Base-by-base conservation (phyloP, 2,113 vertebrate genomes). In the Choloepus hoffmanni region DNA sequence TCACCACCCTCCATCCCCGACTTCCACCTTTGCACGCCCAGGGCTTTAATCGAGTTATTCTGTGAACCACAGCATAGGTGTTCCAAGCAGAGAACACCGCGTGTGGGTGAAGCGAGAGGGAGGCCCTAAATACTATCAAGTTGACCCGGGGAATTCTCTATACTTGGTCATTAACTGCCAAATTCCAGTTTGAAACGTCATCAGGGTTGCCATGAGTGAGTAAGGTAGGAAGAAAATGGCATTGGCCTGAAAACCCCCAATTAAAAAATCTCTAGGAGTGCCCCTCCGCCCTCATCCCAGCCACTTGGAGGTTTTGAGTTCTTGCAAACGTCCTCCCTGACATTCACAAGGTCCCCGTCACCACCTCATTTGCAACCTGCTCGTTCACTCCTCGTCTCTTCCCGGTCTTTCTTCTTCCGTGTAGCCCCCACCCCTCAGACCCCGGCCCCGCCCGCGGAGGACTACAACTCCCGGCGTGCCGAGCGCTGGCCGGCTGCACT, bases 381-480 rank as follows among this genome's bases (percentile, higher is more conserved):
- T 14, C 0, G 21, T 26, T 5, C 3, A 30, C 28, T 53, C 11
- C 30, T n/a, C 1, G 12, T 24, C 76, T 50, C 50, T 45, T 33
- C 24, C 43, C 2, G 55, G 23, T 11, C 58, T 16, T 28, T 3
- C 23, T 1, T 21, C 24, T 53, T 48, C 24, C 74, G 8, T 4
- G 0, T 2, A 1, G 36, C 4, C 19, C 53, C 45, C 48, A 18
- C 43, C 62, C 15, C n/a, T 23, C 13, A 3, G 89, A 85, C 77
- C 79, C 62, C 65, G 3, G 23, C 90, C 85, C 30, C 28, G 7
- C 15, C 28, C 28, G 6, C 28, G 19, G 45, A 58, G 94, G 65
- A 97, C 97, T 97, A 97, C 97, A 97, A 97, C 74, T 97, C 95
- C 97, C 97, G 76, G 90, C 96, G 72, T 96, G 96, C 97, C 92